A percentile compares a stretch with the other conserved stretches of the same genome.
Evolutionary conservation across 2,888 invertebrate species (phyloP).

Genomic region (Scrobipalpa costella): DNA sequence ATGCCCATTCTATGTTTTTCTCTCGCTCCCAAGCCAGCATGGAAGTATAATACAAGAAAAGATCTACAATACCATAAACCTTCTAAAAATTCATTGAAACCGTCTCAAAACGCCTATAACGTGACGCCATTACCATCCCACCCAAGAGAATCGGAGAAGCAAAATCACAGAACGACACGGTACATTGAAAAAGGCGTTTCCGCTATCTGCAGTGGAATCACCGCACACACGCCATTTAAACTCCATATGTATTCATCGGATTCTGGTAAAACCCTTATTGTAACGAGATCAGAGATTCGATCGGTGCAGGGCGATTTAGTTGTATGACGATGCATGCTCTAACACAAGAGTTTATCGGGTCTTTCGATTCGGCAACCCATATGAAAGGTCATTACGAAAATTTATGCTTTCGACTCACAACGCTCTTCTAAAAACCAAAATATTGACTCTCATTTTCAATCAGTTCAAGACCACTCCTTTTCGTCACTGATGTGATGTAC

Average conservation of each 20-base stretch:
- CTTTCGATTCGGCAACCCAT: too few species aligned
- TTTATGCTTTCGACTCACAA: too few species aligned
- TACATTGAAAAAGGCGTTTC: constrained; percentile 15
- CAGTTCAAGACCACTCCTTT: too few species aligned
- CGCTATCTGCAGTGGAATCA: constrained; percentile 10
- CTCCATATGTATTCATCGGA: constrained; percentile 17
- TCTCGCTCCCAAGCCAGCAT: too few species aligned
- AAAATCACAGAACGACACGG: constrained; percentile 16
- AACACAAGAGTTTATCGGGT: too few species aligned
- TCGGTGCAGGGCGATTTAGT: background rate
- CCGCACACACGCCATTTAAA: constrained; percentile 11
- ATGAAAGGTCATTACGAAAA: too few species aligned
- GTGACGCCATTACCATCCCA: background rate
- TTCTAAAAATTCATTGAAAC: constrained; percentile 4
- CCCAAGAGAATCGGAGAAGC: background rate
- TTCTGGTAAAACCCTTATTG: background rate
- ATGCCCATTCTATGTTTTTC: too few species aligned
- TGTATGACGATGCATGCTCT: background rate
- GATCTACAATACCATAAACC: constrained; percentile 1
- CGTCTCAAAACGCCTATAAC: background rate
- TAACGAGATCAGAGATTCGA: background rate
- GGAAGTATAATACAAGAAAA: background rate
- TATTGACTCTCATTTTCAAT: too few species aligned
- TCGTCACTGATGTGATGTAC: too few species aligned
- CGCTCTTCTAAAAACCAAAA: too few species aligned